Conservation (phyloP, 2,888 invertebrate species). For the Timema cristinae region DNA sequence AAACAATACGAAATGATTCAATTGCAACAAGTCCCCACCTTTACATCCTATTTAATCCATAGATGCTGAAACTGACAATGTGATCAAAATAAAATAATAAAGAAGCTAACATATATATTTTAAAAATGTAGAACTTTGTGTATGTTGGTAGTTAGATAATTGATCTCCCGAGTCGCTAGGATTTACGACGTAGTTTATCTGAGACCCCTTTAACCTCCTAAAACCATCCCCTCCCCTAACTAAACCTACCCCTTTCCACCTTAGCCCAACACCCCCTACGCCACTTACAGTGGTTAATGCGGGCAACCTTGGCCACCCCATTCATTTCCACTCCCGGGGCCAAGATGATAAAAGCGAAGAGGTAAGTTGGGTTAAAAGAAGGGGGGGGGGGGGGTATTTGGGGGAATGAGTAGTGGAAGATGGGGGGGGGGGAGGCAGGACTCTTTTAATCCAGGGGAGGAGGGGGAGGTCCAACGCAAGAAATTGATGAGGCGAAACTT, state of each 20-base stretch:
- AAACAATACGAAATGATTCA: too few species aligned
- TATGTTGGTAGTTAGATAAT: constrained; percentile 4
- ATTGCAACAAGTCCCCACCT: too few species aligned
- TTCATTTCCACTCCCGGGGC: constrained; percentile 4
- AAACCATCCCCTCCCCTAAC: neutral
- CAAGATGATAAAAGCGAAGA: constrained; percentile 9
- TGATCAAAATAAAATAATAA: too few species aligned
- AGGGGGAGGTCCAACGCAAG: neutral
- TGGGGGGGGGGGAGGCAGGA: neutral
- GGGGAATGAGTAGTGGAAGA: neutral
- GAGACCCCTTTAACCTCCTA: neutral
- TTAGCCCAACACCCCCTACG: neutral
- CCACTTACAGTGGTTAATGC: constrained; percentile 11
- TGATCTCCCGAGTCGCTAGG: constrained; percentile 12
- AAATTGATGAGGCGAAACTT: constrained; percentile 12
- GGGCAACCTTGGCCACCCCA: constrained; percentile 12
- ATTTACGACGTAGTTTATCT: constrained; percentile 14
- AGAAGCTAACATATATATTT: too few species aligned
- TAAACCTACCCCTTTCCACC: too few species aligned
- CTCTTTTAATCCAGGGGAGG: constrained; percentile 4
- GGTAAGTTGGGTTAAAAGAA: neutral
- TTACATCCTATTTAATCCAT: too few species aligned
- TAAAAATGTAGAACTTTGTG: too few species aligned
- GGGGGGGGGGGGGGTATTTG: neutral
- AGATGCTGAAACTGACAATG: too few species aligned